Evolutionary conservation across 2,888 invertebrate genomes (phyloP), one percentile per base, ranked within the genome.

Genomic region (Euplagia quadripunctaria): DNA sequence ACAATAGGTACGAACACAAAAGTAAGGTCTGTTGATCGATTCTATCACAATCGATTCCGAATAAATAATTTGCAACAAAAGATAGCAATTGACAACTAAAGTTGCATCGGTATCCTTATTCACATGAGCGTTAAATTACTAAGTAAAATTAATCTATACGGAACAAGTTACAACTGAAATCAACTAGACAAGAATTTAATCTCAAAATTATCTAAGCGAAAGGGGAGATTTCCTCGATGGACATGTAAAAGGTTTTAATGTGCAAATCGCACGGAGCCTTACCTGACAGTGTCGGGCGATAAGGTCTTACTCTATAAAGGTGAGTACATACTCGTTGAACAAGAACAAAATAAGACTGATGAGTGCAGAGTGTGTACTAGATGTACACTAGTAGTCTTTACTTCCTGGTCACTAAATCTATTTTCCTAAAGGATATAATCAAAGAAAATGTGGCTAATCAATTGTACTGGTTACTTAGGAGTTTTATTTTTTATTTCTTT

Each of bases 141-240:
- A 49, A 43, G 5, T 65, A 20, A 46, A 20, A 65, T 65, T 31
- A 46, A 67, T n/a, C 8, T 51, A 66, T 68, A 55, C 12, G 8
- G n/a, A 55, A 12, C 0, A 55, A 68, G n/a, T 68, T n/a, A 61
- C 58, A 31, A 61, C 9, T 55, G 42, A 69, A 69, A 72, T 43
- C 72, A 6, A 68, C 68, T 63, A 46, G 52, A 55, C 55, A n/a
- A 31, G 16, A 70, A 72, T 71, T 74, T 69, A 77, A 84, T 79
- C 77, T 71, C 20, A 16, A 66, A 80, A n/a, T 65, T 77, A 82
- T 81, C 68, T 70, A 76, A 78, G 80, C 75, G 80, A 77, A 80
- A 77, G 72, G n/a, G 74, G 68, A 82, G 70, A 81, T 81, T 77
- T 82, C 64, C 73, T 68, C 14, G 84, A 78, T 84, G 77, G 72